phyloP scores from a whole-genome alignment of 2,888 invertebrate species.

The Epirrhoe tristata region DNA sequence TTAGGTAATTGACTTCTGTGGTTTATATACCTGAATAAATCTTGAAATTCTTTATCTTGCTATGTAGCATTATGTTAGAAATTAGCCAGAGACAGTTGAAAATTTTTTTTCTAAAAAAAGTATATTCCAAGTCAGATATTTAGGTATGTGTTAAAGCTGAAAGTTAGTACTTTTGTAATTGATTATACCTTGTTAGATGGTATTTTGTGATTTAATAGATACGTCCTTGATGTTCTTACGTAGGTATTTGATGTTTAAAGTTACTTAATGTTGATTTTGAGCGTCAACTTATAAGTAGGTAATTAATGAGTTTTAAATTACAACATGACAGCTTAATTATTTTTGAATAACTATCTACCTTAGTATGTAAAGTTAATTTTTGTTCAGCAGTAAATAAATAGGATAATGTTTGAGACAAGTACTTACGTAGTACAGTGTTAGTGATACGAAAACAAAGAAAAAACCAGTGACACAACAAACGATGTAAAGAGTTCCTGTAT shows the following conservation, averaged over 20 bases:
- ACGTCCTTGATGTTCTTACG: constrained; percentile 34
- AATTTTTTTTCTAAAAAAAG: too few relatives aligned
- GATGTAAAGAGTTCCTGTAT: neutral
- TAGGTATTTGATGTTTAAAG: constrained; percentile 34
- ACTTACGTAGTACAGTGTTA: too few relatives aligned
- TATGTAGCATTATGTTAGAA: too few relatives aligned
- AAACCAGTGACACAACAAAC: neutral
- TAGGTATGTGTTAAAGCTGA: neutral
- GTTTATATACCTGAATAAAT: too few relatives aligned
- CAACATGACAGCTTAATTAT: neutral
- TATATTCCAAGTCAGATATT: neutral
- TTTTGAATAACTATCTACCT: too few relatives aligned
- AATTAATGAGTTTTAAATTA: constrained; percentile 18
- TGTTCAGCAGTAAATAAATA: too few relatives aligned
- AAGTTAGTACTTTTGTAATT: constrained; percentile 12
- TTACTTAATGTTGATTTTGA: constrained; percentile 15
- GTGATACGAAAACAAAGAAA: neutral
- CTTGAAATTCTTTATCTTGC: too few relatives aligned
- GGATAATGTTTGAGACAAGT: too few relatives aligned
- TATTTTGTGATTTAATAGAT: constrained; percentile 39
- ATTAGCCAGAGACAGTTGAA: too few relatives aligned
- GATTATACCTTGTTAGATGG: constrained; percentile 31
- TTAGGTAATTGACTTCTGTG: too few relatives aligned
- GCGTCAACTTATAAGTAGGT: constrained; percentile 23
- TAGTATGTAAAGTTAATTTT: too few relatives aligned